Evolutionary conservation across 2,113 vertebrate genomes (phyloP), one percentile per base, ranked within the genome.

Genomic region (Theristicus caerulescens): DNA sequence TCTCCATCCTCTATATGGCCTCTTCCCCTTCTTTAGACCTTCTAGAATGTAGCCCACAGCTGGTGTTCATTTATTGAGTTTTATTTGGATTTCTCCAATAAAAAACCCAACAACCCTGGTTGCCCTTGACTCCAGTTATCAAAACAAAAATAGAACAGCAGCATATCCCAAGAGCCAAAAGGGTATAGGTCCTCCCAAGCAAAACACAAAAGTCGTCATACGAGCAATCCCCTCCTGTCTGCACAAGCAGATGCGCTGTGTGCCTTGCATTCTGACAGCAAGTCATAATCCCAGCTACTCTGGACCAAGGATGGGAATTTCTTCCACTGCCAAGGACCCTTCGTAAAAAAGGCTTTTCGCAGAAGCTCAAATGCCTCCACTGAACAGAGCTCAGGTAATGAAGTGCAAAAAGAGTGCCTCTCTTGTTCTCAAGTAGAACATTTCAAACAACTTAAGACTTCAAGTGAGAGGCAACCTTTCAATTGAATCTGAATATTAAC

Each of bases 61-160:
- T 95, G 92, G 86, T 76, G 54, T 85, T 95, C 83, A 94, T 94
- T 95, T 93, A 55, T 4, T 34, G 55, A 51, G 76, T 54, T 93
- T 86, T 86, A 82, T 91, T 96, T 82, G 47, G 57, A 89, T 82
- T 95, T 94, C 57, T 92, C 27, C 44, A 87, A 72, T 24, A 46
- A 57, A 2, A 3, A 29, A 10, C 13, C 0, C n/a, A 87, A 20
- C 26, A 78, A 44, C 10, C n/a, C 78, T 82, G 36, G 66, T 90
- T 93, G 78, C 51, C 87, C 90, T 91, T 93, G 90, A 95, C 93
- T 94, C 46, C 93, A 72, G 83, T 94, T 94, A 94, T 82, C 83
- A 94, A 94, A 96, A 93, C 91, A 95, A 84, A 95, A 94, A 86
- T 40, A 86, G 69, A 96, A 57, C 44, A 79, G 66, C 86, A 94